Evolutionary conservation across 2,797 vertebrate species (phyloP), one percentile per base, ranked within the genome.

Genomic region (Schizopygopsis pylzovi): DNA sequence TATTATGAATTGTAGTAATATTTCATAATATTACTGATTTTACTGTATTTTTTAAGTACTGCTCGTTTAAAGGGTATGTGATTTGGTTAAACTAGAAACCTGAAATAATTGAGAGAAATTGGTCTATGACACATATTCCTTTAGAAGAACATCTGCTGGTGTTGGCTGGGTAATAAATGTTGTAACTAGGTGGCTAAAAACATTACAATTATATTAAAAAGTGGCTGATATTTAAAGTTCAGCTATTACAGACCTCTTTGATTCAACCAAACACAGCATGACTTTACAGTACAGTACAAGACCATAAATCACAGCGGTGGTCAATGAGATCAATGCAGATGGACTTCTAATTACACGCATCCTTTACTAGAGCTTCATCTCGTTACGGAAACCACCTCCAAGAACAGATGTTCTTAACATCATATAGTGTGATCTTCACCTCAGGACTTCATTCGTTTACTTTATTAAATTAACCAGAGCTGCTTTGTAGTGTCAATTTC

Each of bases 331-430:
- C 63, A 82, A 75, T 80, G 67, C 47, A 77, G 79, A 77, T 47
- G 28, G 28, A 85, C 65, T 81, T 70, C 47, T 81, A 81, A 73
- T 82, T 82, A 71, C 18, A 59, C 1, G 0, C 33, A 41, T 82
- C 68, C 67, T 70, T 71, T 41, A 71, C 67, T 45, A 80, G 6
- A 37, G 41, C 37, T 28, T 73, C 16, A 45, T 73, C 28, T 73
- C 43, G 63, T 80, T 52, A 75, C 5, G 52, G 33, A 16, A 81
- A 81, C 20, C 68, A 49, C 52, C 67, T 45, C 20, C 47, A 59
- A 70, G 83, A 84, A 81, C 84, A 85, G 77, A 85, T 81, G 84
- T 65, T 73, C 77, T 41, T 81, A 80, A 85, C 54, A 16, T 49
- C 77, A 72, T 28, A 47, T n/a, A 52, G 49, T 61, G 65, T 71